phyloP scores from a whole-genome alignment of 1,140 invertebrate genomes.

The Drosophila novamexicana region DNA sequence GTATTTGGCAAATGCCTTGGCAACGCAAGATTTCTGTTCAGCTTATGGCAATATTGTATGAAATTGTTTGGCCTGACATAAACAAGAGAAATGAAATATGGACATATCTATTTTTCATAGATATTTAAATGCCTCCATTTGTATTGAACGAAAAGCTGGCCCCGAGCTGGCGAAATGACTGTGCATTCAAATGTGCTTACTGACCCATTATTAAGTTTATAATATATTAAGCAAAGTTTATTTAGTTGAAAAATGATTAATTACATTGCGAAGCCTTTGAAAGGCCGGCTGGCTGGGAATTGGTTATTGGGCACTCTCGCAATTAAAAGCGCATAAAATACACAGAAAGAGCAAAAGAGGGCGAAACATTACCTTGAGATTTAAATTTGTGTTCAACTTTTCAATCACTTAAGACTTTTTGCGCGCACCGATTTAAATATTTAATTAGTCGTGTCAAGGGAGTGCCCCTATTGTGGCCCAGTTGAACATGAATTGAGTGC shows the following conservation, averaged over 20 bases:
- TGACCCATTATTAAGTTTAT: slow-evolving; percentile 10
- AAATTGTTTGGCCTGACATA: not conserved
- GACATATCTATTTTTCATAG: not conserved
- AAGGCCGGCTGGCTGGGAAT: not conserved
- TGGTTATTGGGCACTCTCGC: not conserved
- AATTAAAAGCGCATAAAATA: slow-evolving; percentile 59
- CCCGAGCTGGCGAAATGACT: not conserved
- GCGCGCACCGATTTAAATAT: slow-evolving; percentile 69
- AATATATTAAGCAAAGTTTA: slow-evolving; percentile 1
- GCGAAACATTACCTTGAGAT: slow-evolving; percentile 7
- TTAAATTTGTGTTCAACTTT: slow-evolving; percentile 54
- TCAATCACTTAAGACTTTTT: slow-evolving; percentile 69
- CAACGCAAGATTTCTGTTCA: not conserved
- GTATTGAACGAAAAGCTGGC: not conserved
- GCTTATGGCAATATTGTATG: slow-evolving; percentile 14
- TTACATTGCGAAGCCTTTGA: not conserved
- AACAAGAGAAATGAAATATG: not conserved
- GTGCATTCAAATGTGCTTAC: not conserved
- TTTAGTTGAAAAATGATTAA: slow-evolving; percentile 11
- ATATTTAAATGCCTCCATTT: not conserved
- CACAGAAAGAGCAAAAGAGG: not conserved
- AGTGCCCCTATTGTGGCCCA: not conserved
- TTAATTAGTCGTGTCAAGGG: slow-evolving; percentile 59
- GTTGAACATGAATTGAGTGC: slow-evolving; percentile 22
- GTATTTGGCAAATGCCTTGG: slow-evolving; percentile 4